A percentile compares a stretch with the other conserved stretches of the same genome.
Conservation (phyloP, 2,113 vertebrate species). For the Clarias macrocephalus region DNA sequence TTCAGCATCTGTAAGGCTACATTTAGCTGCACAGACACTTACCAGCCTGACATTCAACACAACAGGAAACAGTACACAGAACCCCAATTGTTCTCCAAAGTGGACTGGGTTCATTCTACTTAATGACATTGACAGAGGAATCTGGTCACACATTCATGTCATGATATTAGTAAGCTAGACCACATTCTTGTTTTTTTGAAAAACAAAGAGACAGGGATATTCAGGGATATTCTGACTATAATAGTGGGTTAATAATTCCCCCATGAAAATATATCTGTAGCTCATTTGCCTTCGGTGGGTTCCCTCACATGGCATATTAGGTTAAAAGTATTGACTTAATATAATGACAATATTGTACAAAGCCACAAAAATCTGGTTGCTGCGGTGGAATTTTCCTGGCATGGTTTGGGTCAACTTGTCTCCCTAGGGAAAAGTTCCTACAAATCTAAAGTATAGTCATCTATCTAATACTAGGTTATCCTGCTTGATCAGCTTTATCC, state of each 20-base stretch:
- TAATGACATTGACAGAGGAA: neutral
- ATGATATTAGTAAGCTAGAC: neutral
- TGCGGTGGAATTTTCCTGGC: neutral
- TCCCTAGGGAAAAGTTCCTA: neutral
- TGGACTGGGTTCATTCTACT: neutral
- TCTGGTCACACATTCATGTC: neutral
- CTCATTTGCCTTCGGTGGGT: neutral
- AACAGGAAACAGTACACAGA: constrained; percentile 5
- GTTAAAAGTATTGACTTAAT: neutral
- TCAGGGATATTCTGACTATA: neutral
- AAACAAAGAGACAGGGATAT: neutral
- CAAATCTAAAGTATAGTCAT: neutral
- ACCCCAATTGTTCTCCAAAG: neutral
- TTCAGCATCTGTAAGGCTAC: constrained; percentile 25
- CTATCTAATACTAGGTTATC: neutral
- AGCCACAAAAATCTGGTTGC: neutral
- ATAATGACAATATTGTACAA: neutral
- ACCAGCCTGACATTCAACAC: neutral
- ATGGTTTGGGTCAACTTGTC: neutral
- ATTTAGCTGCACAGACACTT: constrained; percentile 29
- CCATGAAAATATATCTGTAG: neutral
- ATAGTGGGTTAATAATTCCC: neutral
- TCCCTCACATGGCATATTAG: too few relatives aligned
- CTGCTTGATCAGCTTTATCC: neutral
- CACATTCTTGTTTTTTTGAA: neutral